These are phyloP conservation scores for Rhinichthys klamathensis DNA, from an alignment of 2,113 vertebrate species.

Conservation along the genomic window DNA sequence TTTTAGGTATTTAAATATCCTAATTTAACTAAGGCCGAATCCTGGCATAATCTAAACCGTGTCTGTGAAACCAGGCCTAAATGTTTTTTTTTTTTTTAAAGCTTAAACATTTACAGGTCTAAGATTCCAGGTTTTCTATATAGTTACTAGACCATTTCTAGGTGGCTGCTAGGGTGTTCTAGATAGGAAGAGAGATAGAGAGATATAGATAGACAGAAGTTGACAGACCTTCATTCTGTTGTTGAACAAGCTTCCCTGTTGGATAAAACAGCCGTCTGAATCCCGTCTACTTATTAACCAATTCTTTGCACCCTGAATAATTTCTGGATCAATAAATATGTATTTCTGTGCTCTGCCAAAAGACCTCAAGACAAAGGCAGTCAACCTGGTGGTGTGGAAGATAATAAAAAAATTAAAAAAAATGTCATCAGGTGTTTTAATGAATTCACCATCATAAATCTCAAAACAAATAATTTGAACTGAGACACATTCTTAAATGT, in stretches of 20 bases:
- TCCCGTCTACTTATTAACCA: constrained; percentile 76
- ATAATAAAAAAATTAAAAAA: not conserved
- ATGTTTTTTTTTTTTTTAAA: too few species aligned
- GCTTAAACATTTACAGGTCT: too few species aligned
- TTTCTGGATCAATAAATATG: constrained; percentile 69
- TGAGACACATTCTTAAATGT: not conserved
- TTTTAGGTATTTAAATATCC: too few species aligned
- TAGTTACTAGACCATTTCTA: not conserved
- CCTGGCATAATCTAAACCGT: too few species aligned
- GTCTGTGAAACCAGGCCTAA: too few species aligned
- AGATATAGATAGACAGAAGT: not conserved
- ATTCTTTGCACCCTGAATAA: constrained; percentile 55
- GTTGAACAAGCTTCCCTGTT: constrained; percentile 76
- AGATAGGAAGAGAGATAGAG: not conserved
- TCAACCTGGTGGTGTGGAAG: constrained; percentile 73
- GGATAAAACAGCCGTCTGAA: constrained; percentile 77
- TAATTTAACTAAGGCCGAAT: too few species aligned
- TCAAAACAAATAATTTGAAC: not conserved
- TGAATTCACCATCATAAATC: not conserved
- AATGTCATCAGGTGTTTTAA: not conserved
- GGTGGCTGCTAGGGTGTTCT: not conserved
- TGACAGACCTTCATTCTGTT: constrained; percentile 78
- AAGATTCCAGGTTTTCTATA: not conserved
- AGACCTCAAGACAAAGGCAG: constrained; percentile 78
- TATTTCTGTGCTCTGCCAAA: constrained; percentile 74